These are phyloP conservation scores for Telmatochromis bifrenatus DNA, from an alignment of 2,113 vertebrate genomes.

Conservation along the genomic window DNA sequence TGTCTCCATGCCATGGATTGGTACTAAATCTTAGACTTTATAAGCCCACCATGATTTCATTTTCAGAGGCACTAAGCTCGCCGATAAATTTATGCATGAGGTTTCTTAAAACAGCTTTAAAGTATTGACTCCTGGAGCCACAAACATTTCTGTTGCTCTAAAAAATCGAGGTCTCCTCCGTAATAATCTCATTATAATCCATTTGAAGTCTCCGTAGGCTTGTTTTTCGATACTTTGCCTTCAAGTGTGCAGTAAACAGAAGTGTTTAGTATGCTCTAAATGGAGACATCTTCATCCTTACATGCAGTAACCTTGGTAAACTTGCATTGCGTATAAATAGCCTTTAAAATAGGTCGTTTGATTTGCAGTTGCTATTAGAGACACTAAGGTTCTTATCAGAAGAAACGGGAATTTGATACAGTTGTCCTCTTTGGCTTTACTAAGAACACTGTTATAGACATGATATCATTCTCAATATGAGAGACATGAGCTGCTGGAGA, in stretches of 20 bases:
- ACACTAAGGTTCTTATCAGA: not conserved
- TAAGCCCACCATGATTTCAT: not conserved
- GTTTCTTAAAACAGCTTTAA: not conserved
- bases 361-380: not conserved
- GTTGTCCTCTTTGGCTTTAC: not conserved
- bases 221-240: not conserved
- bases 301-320: not conserved
- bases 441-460: not conserved
- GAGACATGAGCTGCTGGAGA: not conserved
- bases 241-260: not conserved
- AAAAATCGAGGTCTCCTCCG: not conserved
- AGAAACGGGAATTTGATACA: not conserved
- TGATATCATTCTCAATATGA: not conserved
- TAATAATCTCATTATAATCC: not conserved
- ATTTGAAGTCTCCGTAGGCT: not conserved
- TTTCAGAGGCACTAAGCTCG: not conserved
- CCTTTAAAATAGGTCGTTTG: not conserved
- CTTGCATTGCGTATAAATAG: not conserved
- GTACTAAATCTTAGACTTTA: not conserved
- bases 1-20: not conserved
- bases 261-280: not conserved
- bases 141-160: not conserved
- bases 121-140: not conserved
- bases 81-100: not conserved
- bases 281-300: not conserved